phyloP scores from a whole-genome alignment of 2,797 vertebrate species.

The Macropus fuliginosus region DNA sequence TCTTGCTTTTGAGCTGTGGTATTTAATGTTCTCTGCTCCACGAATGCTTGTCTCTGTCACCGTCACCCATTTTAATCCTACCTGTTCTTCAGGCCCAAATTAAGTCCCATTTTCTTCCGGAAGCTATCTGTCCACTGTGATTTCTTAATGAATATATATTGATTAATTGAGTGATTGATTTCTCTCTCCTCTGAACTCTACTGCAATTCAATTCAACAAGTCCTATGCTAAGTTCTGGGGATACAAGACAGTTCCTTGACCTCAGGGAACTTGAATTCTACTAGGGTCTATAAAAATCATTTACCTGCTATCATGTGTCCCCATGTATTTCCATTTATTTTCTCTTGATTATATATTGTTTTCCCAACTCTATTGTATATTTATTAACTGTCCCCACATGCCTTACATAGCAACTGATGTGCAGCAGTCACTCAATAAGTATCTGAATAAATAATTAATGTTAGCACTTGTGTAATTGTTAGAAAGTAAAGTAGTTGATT shows the following conservation, averaged over 20 bases:
- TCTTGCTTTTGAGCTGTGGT: background rate
- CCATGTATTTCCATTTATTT: background rate
- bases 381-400: background rate
- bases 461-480: background rate
- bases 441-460: background rate
- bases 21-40: background rate
- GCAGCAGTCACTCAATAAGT: background rate
- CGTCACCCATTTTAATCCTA: background rate
- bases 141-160: background rate
- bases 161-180: background rate
- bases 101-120: background rate
- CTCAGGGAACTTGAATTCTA: background rate
- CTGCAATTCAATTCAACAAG: background rate
- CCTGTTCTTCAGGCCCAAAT: background rate
- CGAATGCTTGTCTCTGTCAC: background rate
- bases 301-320: background rate
- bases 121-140: background rate
- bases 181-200: background rate
- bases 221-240: background rate
- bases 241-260: background rate
- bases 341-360: background rate
- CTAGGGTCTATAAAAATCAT: background rate
- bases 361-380: background rate
- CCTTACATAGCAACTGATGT: background rate
- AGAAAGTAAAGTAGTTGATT: background rate